phyloP scores from a whole-genome alignment of 2,888 invertebrate species.

The Athetis lepigone region DNA sequence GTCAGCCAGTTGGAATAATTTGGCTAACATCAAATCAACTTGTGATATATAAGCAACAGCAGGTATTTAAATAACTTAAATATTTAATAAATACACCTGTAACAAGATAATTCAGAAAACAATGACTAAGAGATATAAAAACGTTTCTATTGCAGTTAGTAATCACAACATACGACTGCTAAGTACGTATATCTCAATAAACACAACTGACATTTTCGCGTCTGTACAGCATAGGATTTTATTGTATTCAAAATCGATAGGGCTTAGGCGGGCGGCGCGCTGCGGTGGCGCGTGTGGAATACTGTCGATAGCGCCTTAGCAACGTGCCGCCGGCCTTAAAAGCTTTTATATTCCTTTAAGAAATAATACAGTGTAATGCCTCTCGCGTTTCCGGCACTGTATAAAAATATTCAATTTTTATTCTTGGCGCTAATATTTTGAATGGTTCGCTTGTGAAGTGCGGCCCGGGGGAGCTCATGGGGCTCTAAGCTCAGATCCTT shows the following conservation, averaged over 20 bases:
- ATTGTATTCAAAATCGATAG: conserved; percentile 81
- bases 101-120: no score
- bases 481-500: conserved; percentile 83
- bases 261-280: conserved; percentile 76
- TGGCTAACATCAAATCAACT: conserved; percentile 5
- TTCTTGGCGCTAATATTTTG: conserved; percentile 82
- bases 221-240: conserved; percentile 28
- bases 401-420: conserved; percentile 89
- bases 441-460: conserved; percentile 72
- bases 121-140: no score
- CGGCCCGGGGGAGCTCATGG: conserved; percentile 74
- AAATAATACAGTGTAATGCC: conserved; percentile 88
- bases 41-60: no score
- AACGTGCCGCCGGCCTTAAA: conserved; percentile 86
- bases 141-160: no score
- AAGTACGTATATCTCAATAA: neutral
- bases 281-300: conserved; percentile 73
- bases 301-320: conserved; percentile 82
- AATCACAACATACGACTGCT: neutral
- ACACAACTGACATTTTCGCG: conserved; percentile 26
- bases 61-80: no score
- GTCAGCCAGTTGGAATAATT: conserved; percentile 34
- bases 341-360: conserved; percentile 88
- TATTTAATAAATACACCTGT: no score
- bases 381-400: conserved; percentile 77